These are phyloP conservation scores for Auanema sp. DNA, from an alignment of 2,888 invertebrate species.

Conservation along the genomic window DNA sequence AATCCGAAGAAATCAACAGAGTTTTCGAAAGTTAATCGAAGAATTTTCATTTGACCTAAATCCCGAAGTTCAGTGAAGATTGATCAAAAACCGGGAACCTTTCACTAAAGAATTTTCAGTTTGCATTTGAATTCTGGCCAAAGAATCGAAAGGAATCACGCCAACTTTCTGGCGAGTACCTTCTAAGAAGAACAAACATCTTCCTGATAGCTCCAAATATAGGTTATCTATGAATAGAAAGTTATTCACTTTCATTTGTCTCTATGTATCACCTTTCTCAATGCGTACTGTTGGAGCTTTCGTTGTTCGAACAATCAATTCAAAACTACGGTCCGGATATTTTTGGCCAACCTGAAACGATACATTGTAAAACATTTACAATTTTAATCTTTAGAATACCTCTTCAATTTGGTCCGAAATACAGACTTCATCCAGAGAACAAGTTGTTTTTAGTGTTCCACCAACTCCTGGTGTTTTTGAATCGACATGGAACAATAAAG, in stretches of 20 bases:
- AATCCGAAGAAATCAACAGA: slow-evolving; percentile 46
- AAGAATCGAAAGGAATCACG: slow-evolving; percentile 38
- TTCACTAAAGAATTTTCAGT: slow-evolving; percentile 26
- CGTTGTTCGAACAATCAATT: slow-evolving; percentile 43
- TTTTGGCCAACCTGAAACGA: slow-evolving; percentile 33
- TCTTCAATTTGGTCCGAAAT: slow-evolving; percentile 47
- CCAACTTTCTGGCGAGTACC: slow-evolving; percentile 46
- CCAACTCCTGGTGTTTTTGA: slow-evolving; percentile 46
- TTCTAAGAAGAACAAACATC: slow-evolving; percentile 45
- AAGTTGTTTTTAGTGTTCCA: slow-evolving; percentile 43
- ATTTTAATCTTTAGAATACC: slow-evolving; percentile 16
- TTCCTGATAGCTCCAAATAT: slow-evolving; percentile 27
- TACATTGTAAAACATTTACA: background rate
- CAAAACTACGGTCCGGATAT: slow-evolving; percentile 40
- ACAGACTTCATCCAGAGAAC: slow-evolving; percentile 45
- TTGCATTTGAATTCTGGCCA: slow-evolving; percentile 25
- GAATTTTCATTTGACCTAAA: slow-evolving; percentile 34
- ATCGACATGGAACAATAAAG: slow-evolving; percentile 49
- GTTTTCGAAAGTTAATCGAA: slow-evolving; percentile 28
- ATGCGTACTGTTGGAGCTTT: slow-evolving; percentile 34
- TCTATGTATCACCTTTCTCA: slow-evolving; percentile 23
- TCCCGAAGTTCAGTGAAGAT: background rate
- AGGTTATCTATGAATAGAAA: slow-evolving; percentile 24
- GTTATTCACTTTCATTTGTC: background rate
- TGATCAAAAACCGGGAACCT: slow-evolving; percentile 18